Evolutionary conservation across 2,888 invertebrate species (phyloP), one percentile per base, ranked within the genome.

Genomic region (Drosophila stalkeri): DNA sequence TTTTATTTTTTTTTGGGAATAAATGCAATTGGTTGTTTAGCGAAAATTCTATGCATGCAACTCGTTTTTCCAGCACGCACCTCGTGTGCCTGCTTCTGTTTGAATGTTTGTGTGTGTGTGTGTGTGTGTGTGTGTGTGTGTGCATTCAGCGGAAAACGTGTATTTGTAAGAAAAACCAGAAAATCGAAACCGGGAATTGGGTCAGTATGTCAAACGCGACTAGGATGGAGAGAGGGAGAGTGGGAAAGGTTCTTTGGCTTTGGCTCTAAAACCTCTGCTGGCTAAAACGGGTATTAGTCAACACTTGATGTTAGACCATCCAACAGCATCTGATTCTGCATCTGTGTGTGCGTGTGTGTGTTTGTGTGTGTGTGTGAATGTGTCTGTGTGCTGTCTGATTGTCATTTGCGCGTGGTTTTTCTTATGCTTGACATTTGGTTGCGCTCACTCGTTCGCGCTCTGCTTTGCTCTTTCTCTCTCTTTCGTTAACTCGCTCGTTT

Each of bases 131-230:
- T 64, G 63, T 72, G 46, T 54, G 43, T 72, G 67, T 75, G 80
- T 78, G 73, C 65, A 68, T 73, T 14, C 80, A 82, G 85, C 81
- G 85, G 87, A 87, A 87, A 87, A 87, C 85, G 77, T 85, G 85
- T 80, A 87, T 85, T 82, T 74, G 74, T 81, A 66, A 72, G 84
- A 82, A 91, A 89, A 91, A 91, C 90, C 91, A 85, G 90, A 91
- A 91, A 91, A 91, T 91, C 89, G 89, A 90, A 91, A 88, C 81
- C 84, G 73, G 80, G 88, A 91, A 91, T 91, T 91, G 82, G 91
- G 91, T 91, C 90, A 91, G 77, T 91, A 72, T 91, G 91, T 89
- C 91, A 91, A 82, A 51, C 33, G 75, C 69, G 67, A 35, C 41
- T 23, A 39, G 54, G 46, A 20, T 18, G 4, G 49, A 37, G 39